A percentile compares a stretch with the other conserved stretches of the same genome.
Evolutionary conservation across 1,140 invertebrate genomes (phyloP).

Genomic region (Diorhabda sublineata): DNA sequence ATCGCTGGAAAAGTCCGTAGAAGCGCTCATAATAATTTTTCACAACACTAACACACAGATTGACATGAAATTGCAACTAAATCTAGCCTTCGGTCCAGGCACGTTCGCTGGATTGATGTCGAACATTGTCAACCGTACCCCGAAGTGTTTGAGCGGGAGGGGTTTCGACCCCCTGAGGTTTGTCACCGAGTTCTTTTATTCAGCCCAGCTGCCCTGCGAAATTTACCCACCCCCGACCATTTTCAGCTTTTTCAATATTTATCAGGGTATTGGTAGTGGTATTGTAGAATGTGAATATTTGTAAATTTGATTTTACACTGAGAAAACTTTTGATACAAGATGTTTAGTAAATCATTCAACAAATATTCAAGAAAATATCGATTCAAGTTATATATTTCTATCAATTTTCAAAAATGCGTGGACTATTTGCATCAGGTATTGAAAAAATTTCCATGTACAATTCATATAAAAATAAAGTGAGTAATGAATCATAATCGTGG

Average conservation of each 20-base stretch:
- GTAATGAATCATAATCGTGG: too few relatives aligned
- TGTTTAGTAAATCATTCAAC: too few relatives aligned
- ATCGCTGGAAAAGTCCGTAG: conserved; percentile 27
- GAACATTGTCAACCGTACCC: conserved; percentile 45
- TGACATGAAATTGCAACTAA: conserved; percentile 30
- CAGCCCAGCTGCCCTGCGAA: conserved; percentile 45
- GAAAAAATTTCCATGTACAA: too few relatives aligned
- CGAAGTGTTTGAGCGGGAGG: conserved; percentile 37
- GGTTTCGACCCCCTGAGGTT: conserved; percentile 43
- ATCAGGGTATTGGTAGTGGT: conserved; percentile 33
- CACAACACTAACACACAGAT: conserved; percentile 14
- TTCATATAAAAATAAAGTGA: too few relatives aligned
- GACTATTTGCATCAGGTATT: too few relatives aligned
- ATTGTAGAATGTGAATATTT: conserved; percentile 39
- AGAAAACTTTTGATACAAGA: not conserved
- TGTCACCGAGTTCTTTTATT: conserved; percentile 45
- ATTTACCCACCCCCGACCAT: conserved; percentile 43
- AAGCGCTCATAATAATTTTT: conserved; percentile 28
- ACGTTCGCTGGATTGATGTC: conserved; percentile 43
- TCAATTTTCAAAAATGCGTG: too few relatives aligned
- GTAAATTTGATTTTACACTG: conserved; percentile 11
- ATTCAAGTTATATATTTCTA: too few relatives aligned
- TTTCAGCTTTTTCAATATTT: conserved; percentile 43
- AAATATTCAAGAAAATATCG: too few relatives aligned
- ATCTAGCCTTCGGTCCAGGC: conserved; percentile 33